Base-by-base conservation (phyloP, 30 jellyfish, hydroid and myxozoan species). In the Hydractinia symbiolongicarpus region DNA sequence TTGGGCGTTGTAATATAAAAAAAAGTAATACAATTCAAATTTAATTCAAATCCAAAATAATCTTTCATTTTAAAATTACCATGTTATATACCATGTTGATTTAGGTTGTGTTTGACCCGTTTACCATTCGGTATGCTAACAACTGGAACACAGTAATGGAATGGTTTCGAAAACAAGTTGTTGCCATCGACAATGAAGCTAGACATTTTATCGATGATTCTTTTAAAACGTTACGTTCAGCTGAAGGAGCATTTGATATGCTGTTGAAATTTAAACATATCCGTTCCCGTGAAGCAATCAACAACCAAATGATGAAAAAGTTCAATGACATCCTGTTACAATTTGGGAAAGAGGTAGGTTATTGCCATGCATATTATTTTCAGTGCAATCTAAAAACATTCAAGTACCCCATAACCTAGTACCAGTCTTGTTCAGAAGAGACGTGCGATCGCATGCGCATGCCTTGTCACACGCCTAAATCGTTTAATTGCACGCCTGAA, bases 191-290 rank as follows among this genome's bases (percentile, higher is more conserved):
- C 71, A 91, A 91, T 70, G 98, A 91, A 76, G 98, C 98, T 4
- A 91, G 86, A 71, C 98, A 91, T 74, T 91, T 91, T 82, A 91
- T 91, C 60, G 98, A 91, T 69, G 98, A 91, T 67, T 91, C 98
- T 5, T 91, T 91, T 70, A 91, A 86, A 72, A 86, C 96, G 1
- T 77, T 91, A 77, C 66, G 98, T 11, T 91, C 98, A 17, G 98
- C 98, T 49, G 98, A 86, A 61, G 98, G 98, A 5, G 98, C 98
- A 17, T 91, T 91, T 78, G 96, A 91, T 56, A 91, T 91, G 98
- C 57, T 91, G 87, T 91, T 91, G 58, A 91, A 86, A 54, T 91
- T 91, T 81, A 76, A 84, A 60, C 98, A 91, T 81, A 91, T 91
- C 21, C 94, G 95, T 50, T 91, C 98, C 53, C 72, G 98, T 57